Conservation (phyloP, 2,797 vertebrate genomes). For the Coreius guichenoti region DNA sequence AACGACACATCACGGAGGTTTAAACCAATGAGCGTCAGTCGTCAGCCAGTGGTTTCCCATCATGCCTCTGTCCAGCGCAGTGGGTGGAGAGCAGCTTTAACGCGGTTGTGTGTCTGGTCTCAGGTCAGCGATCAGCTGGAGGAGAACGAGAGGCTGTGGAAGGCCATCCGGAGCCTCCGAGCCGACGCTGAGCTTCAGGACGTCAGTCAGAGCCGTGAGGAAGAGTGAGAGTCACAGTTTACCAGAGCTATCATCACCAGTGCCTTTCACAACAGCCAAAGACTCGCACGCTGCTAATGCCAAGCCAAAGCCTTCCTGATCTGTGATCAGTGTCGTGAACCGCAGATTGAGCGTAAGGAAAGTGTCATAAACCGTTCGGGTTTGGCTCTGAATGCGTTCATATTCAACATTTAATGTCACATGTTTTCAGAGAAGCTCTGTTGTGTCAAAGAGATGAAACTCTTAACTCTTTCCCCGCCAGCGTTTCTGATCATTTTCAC, state of each 20-base stretch:
- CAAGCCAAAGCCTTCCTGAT: neutral
- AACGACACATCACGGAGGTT: neutral
- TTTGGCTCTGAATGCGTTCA: neutral
- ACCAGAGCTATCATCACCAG: neutral
- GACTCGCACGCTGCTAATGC: slow-evolving; percentile 10
- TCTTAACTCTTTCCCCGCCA: neutral
- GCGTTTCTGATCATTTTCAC: neutral
- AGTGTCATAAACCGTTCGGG: neutral
- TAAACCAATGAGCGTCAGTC: neutral
- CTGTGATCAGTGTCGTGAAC: neutral
- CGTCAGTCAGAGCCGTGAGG: slow-evolving; percentile 64
- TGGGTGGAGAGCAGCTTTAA: neutral
- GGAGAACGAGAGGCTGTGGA: slow-evolving; percentile 81
- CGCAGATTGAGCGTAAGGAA: neutral
- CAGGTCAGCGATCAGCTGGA: slow-evolving; percentile 78
- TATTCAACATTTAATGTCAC: neutral
- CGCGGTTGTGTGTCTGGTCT: neutral
- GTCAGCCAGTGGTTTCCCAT: neutral
- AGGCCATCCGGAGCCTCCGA: slow-evolving; percentile 69
- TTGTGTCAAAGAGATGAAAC: neutral
- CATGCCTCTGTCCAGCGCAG: neutral
- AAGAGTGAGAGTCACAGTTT: slow-evolving; percentile 27
- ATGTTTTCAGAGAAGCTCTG: neutral
- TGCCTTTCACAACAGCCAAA: slow-evolving; percentile 15
- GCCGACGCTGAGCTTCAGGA: slow-evolving; percentile 62